Evolutionary conservation across 1,140 invertebrate species (phyloP).

Genomic region (Fragariocoptes setiger): DNA sequence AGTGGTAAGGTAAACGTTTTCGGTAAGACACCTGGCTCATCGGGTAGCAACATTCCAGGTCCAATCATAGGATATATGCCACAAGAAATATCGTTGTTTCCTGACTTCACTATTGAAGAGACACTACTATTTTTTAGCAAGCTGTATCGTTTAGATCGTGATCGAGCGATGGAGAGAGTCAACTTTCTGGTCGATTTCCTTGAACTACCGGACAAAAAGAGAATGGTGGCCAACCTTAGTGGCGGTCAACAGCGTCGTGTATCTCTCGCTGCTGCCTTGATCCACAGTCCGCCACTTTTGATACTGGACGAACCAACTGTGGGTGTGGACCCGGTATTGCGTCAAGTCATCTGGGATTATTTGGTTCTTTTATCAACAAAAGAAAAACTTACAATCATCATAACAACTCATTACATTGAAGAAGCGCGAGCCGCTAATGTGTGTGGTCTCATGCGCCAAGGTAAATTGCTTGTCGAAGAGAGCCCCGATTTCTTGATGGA

Average conservation of each 20-base stretch:
- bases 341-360: slow-evolving; percentile 12
- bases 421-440: slow-evolving; percentile 16
- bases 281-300: slow-evolving; percentile 41
- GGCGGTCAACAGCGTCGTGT: slow-evolving; percentile 69
- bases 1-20: slow-evolving; percentile 6
- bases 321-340: slow-evolving; percentile 17
- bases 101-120: slow-evolving; percentile 17
- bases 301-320: slow-evolving; percentile 20
- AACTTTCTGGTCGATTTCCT: slow-evolving; percentile 10
- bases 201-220: not conserved
- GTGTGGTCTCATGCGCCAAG: slow-evolving; percentile 21
- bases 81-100: slow-evolving; percentile 17
- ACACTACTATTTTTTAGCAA: slow-evolving; percentile 16
- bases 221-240: slow-evolving; percentile 19
- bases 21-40: not conserved
- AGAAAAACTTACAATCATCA: slow-evolving; percentile 24
- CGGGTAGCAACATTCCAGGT: slow-evolving; percentile 14
- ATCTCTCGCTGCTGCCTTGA: slow-evolving; percentile 59
- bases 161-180: not conserved
- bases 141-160: slow-evolving; percentile 15
- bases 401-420: slow-evolving; percentile 21
- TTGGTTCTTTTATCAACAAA: slow-evolving; percentile 2
- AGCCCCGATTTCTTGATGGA: slow-evolving; percentile 46
- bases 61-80: slow-evolving; percentile 19
- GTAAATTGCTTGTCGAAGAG: slow-evolving; percentile 39